A percentile compares a stretch with the other conserved stretches of the same genome.
phyloP scores from a whole-genome alignment of 2,888 invertebrate species.

The Drosophila anomalata region DNA sequence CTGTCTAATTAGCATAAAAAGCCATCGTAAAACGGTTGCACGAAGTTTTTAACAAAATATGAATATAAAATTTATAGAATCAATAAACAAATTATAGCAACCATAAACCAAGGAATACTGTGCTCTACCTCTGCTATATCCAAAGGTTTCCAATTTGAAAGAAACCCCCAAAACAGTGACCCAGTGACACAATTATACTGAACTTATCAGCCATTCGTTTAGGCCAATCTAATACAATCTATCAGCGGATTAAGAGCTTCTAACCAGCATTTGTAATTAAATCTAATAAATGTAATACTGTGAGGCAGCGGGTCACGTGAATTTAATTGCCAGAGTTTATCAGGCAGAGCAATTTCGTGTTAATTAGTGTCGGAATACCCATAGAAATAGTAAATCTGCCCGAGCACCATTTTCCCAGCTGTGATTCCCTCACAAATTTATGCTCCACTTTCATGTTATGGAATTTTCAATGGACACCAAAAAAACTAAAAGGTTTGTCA shows the following conservation, averaged over 20 bases:
- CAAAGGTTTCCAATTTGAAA: conserved; percentile 33
- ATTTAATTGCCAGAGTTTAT: conserved; percentile 59
- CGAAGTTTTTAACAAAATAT: conserved; percentile 11
- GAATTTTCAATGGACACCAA: conserved; percentile 82
- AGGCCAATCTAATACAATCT: conserved; percentile 21
- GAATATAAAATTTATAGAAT: conserved; percentile 3
- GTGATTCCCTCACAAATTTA: conserved; percentile 77
- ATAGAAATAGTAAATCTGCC: conserved; percentile 61
- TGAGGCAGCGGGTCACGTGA: conserved; percentile 58
- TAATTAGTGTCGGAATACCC: conserved; percentile 38
- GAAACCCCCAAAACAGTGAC: conserved; percentile 32
- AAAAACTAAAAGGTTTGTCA: conserved; percentile 80
- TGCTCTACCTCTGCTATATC: conserved; percentile 2
- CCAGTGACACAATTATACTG: conserved; percentile 65
- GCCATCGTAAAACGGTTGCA: conserved; percentile 18
- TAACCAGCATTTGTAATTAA: conserved; percentile 14
- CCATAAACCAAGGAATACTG: conserved; percentile 14
- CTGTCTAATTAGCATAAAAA: conserved; percentile 70
- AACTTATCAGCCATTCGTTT: conserved; percentile 45
- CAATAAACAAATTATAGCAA: neutral
- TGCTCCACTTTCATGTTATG: conserved; percentile 82
- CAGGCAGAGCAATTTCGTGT: conserved; percentile 25
- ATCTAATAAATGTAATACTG: conserved; percentile 44
- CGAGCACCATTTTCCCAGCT: conserved; percentile 70
- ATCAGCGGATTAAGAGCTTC: conserved; percentile 7